phyloP scores from a whole-genome alignment of 1,140 invertebrate species.

The Brachionus rotundiformis region DNA sequence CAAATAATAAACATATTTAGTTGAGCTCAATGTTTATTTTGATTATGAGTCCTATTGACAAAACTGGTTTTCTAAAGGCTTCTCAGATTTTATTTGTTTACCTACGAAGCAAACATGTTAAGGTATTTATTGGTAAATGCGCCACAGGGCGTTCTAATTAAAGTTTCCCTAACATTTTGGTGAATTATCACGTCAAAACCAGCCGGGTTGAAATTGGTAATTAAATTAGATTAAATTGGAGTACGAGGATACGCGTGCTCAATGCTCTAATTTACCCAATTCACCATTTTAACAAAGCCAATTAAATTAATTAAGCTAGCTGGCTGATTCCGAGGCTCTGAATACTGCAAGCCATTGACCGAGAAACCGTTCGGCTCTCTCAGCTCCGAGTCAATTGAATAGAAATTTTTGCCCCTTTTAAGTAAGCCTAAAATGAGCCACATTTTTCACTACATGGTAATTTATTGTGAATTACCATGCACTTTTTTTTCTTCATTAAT shows the following conservation, averaged over 20 bases:
- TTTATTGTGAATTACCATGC: slow-evolving; percentile 18
- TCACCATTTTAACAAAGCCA: slow-evolving; percentile 24
- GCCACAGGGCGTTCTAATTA: background rate
- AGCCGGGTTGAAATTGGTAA: slow-evolving; percentile 18
- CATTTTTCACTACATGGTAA: background rate
- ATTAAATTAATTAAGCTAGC: slow-evolving; percentile 43
- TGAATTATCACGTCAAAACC: background rate
- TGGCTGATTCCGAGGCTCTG: background rate
- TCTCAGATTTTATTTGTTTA: slow-evolving; percentile 18
- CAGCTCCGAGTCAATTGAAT: background rate
- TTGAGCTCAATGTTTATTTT: slow-evolving; percentile 29
- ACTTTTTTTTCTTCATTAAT: too few relatives aligned
- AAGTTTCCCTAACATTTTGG: slow-evolving; percentile 42
- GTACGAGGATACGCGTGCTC: background rate
- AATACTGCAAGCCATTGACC: slow-evolving; percentile 9
- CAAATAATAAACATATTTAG: slow-evolving; percentile 45
- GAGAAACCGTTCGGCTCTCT: background rate
- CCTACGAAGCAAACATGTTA: background rate
- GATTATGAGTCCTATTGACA: slow-evolving; percentile 3
- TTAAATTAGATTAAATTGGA: background rate
- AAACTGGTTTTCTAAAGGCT: background rate
- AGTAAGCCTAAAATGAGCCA: background rate
- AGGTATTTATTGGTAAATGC: background rate
- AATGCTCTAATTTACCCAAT: slow-evolving; percentile 17
- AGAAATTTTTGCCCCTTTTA: background rate